Evolutionary conservation across 2,797 vertebrate species (phyloP).

Genomic region (Neoniphon sammara): DNA sequence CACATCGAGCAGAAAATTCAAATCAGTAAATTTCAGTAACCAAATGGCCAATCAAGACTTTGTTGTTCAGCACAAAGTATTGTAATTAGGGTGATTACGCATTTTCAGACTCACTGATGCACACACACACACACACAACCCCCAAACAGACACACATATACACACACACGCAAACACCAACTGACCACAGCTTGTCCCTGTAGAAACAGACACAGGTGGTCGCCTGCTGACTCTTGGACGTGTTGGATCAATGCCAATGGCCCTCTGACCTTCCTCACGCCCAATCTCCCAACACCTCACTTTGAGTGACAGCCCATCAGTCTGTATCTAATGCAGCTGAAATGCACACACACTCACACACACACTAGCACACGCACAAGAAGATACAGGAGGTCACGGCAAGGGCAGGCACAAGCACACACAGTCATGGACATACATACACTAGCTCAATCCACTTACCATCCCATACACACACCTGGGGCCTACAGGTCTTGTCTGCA

Average conservation of each 20-base stretch:
- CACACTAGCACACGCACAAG: not conserved
- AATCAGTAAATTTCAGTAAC: slow-evolving; percentile 14
- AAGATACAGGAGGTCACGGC: no score
- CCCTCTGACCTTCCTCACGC: slow-evolving; percentile 36
- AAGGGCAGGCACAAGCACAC: not conserved
- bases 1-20: slow-evolving; percentile 10
- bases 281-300: slow-evolving; percentile 47
- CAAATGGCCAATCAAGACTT: slow-evolving; percentile 26
- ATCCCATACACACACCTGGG: not conserved
- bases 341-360: not conserved
- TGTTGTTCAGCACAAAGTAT: slow-evolving; percentile 16
- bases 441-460: no score
- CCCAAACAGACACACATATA: not conserved
- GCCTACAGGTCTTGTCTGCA: not conserved
- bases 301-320: slow-evolving; percentile 65
- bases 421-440: not conserved
- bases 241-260: slow-evolving; percentile 51
- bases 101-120: not conserved
- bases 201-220: slow-evolving; percentile 40
- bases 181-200: slow-evolving; percentile 16
- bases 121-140: slow-evolving; percentile 6
- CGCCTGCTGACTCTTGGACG: slow-evolving; percentile 38
- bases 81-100: slow-evolving; percentile 27
- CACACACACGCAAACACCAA: not conserved
- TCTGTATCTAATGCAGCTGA: slow-evolving; percentile 38